A percentile compares a stretch with the other conserved stretches of the same genome.
These are phyloP conservation scores for Apamea sordens DNA, from an alignment of 2,888 invertebrate genomes.

Conservation along the genomic window DNA sequence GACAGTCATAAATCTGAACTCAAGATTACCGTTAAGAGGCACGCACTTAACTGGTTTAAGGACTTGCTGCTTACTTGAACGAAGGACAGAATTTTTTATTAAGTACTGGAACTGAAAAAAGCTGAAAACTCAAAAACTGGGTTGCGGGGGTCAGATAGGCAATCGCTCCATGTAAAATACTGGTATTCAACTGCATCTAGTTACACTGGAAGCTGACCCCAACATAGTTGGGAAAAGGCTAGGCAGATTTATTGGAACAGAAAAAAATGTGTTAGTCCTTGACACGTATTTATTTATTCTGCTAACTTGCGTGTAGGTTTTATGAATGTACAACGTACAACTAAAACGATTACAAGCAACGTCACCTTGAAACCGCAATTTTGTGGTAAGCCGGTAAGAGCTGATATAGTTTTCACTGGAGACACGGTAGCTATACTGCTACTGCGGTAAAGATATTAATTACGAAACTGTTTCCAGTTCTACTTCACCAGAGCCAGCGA, in stretches of 20 bases:
- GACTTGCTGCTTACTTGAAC: not conserved
- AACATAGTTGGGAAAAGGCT: not conserved
- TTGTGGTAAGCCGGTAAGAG: conserved; percentile 31
- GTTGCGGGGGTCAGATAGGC: not conserved
- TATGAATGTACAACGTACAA: conserved; percentile 10
- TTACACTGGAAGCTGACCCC: not conserved
- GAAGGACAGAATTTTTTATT: not conserved
- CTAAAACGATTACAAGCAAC: conserved; percentile 23
- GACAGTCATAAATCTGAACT: conserved; percentile 11
- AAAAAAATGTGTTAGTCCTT: conserved; percentile 9
- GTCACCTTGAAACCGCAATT: conserved; percentile 43
- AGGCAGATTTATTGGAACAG: not conserved
- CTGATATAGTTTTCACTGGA: conserved; percentile 36
- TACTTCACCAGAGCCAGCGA: conserved; percentile 36
- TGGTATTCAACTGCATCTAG: not conserved
- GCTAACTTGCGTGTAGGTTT: conserved; percentile 21
- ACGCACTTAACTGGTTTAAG: not conserved
- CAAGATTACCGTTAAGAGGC: not conserved
- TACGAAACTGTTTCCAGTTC: conserved; percentile 50
- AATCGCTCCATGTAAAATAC: not conserved
- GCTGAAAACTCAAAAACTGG: not conserved
- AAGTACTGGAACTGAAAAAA: not conserved
- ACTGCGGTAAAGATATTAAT: conserved; percentile 47
- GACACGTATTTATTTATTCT: conserved; percentile 8
- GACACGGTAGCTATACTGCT: conserved; percentile 37